Evolutionary conservation across 1,140 invertebrate species (phyloP).

Genomic region (Brachionus rubens): DNA sequence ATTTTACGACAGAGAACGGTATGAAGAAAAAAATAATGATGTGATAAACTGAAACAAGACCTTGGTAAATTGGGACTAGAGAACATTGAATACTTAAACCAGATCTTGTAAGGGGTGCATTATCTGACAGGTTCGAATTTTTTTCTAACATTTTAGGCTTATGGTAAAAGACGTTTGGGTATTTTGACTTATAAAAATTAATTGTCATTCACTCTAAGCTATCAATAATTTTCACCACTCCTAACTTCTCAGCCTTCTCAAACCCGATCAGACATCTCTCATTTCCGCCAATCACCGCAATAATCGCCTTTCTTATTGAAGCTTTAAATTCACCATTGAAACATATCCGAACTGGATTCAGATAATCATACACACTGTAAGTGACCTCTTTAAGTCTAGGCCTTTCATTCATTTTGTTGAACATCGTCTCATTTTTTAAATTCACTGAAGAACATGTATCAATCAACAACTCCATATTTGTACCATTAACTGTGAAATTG

Average conservation of each 20-base stretch:
- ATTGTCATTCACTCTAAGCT: background rate
- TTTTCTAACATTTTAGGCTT: constrained; percentile 1
- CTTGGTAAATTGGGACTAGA: too few species aligned
- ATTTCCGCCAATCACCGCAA: background rate
- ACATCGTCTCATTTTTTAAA: background rate
- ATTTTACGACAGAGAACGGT: too few species aligned
- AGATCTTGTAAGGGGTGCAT: background rate
- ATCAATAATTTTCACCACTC: background rate
- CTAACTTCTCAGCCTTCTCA: background rate
- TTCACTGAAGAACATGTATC: background rate
- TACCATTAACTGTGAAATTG: background rate
- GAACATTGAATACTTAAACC: too few species aligned
- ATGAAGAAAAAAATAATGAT: too few species aligned
- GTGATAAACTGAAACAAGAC: too few species aligned
- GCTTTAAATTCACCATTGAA: too few species aligned
- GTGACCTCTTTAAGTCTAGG: too few species aligned
- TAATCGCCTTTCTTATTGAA: too few species aligned
- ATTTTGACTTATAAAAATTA: background rate
- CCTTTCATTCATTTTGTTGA: background rate
- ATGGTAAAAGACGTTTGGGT: too few species aligned
- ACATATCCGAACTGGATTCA: too few species aligned
- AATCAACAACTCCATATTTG: background rate
- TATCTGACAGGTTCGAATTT: background rate
- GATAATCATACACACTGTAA: too few species aligned
- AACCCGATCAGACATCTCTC: background rate